Base-by-base conservation (phyloP, 2,888 invertebrate species). In the Trissonchulus sp. region DNA sequence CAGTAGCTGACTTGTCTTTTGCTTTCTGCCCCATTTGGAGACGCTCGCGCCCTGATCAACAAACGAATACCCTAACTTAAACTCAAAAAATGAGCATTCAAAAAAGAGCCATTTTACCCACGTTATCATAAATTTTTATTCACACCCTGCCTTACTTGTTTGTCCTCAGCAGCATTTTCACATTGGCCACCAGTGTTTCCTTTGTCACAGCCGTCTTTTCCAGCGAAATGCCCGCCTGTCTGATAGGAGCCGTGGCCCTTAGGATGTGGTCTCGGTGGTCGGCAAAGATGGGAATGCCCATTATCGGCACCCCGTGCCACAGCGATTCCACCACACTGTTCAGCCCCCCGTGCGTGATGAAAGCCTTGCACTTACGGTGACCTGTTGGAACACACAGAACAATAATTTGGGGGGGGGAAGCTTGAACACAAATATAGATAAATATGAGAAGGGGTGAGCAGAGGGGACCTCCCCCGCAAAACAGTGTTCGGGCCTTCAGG, bases 321-420 rank as follows among this genome's bases (percentile, higher is more conserved):
- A 84, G 81, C 62, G 82, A 80, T 73, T 84, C 84, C 36, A 83
- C 80, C 60, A 84, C 80, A 76, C 81, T 81, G 77, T 84, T 84
- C 69, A 84, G 76, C 15, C 84, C 84, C 34, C 84, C 84, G 75
- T 81, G 80, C 1, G 82, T 78, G 38, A 84, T 79, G 76, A 84
- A 82, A 18, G 79, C 82, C 3, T 75, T 74, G 75, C 84, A 84
- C 37, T 81, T 81, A 23, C 79, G 38, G 77, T 84, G 82, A 48
- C 82, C 82, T 82, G 62, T 48, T 8, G 48, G 72, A 77, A 60
- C 15, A n/a, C 23, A 18, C 2, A 72, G 35, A 28, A 37, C 2
- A 71, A 34, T 34, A 68, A 72, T 23, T 72, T 62, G 71, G 28
- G 23, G 15, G 3, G 23, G 23, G 23, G 23, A 28, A 31, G 28